A percentile compares a stretch with the other conserved stretches of the same genome.
Evolutionary conservation across 2,797 vertebrate genomes (phyloP).

Genomic region (Chelmon rostratus): DNA sequence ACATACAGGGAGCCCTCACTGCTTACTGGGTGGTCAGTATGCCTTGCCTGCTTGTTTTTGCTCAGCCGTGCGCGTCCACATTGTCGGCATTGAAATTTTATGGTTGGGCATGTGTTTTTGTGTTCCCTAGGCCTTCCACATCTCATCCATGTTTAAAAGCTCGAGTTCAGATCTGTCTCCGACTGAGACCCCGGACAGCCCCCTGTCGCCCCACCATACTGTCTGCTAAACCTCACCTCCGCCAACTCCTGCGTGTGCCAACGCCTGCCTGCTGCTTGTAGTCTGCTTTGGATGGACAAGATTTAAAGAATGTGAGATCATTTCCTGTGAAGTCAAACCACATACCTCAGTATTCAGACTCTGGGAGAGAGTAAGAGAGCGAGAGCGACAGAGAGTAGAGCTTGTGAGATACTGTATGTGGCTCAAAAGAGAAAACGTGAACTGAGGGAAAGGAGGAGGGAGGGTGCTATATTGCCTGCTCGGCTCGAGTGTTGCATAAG

Average conservation of each 20-base stretch:
- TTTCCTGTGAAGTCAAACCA: slow-evolving; percentile 76
- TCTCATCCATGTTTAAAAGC: slow-evolving; percentile 81
- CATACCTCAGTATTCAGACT: slow-evolving; percentile 69
- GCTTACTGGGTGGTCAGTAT: slow-evolving; percentile 87
- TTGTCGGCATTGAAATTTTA: slow-evolving; percentile 30
- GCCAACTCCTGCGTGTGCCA: not conserved
- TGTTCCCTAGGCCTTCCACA: slow-evolving; percentile 74
- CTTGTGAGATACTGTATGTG: slow-evolving; percentile 31
- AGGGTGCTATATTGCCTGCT: not conserved
- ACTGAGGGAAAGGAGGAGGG: slow-evolving; percentile 23
- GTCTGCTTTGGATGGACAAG: slow-evolving; percentile 35
- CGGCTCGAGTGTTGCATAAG: slow-evolving; percentile 1
- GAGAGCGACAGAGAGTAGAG: slow-evolving; percentile 1
- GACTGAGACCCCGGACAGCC: slow-evolving; percentile 53
- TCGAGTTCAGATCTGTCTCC: slow-evolving; percentile 52
- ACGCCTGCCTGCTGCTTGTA: slow-evolving; percentile 46
- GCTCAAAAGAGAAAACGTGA: slow-evolving; percentile 22
- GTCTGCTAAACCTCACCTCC: slow-evolving; percentile 64
- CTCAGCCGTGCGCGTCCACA: not conserved
- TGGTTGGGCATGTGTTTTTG: slow-evolving; percentile 27
- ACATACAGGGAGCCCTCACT: slow-evolving; percentile 82
- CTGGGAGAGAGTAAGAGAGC: slow-evolving; percentile 3
- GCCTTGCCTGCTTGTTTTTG: slow-evolving; percentile 14
- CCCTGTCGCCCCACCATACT: slow-evolving; percentile 67
- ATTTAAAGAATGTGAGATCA: slow-evolving; percentile 67